Evolutionary conservation across 1,140 invertebrate species (phyloP).

Genomic region (Hyphantria cunea): DNA sequence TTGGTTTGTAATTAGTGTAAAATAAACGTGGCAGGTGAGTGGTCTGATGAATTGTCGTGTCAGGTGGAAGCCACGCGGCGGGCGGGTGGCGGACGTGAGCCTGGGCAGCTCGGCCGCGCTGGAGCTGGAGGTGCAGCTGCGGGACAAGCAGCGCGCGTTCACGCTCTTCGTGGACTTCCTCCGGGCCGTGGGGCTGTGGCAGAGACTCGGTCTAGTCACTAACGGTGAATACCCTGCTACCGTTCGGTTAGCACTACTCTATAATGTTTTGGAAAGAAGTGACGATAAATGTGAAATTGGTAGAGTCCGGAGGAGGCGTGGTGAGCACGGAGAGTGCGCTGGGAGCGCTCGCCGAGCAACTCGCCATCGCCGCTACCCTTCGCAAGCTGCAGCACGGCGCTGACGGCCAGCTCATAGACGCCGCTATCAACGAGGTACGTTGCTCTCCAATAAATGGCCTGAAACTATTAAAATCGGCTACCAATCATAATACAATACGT

Average conservation of each 20-base stretch:
- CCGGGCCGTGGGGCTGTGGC: slow-evolving; percentile 89
- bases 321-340: slow-evolving; percentile 88
- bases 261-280: too few relatives aligned
- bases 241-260: too few relatives aligned
- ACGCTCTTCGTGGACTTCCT: slow-evolving; percentile 89
- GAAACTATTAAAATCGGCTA: too few relatives aligned
- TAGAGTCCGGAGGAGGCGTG: slow-evolving; percentile 86
- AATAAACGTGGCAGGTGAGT: too few relatives aligned
- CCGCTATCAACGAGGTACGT: slow-evolving; percentile 77
- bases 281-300: too few relatives aligned
- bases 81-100: slow-evolving; percentile 46
- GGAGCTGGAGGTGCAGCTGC: slow-evolving; percentile 91
- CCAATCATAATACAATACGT: too few relatives aligned
- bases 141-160: slow-evolving; percentile 92
- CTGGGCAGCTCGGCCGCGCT: slow-evolving; percentile 87
- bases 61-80: slow-evolving; percentile 50
- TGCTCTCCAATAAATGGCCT: too few relatives aligned
- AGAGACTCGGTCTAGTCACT: slow-evolving; percentile 87
- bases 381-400: slow-evolving; percentile 82
- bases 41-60: not conserved
- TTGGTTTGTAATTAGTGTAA: too few relatives aligned
- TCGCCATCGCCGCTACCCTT: slow-evolving; percentile 88
- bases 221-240: slow-evolving; percentile 65
- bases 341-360: slow-evolving; percentile 88
- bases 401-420: slow-evolving; percentile 59